Evolutionary conservation across 2,888 invertebrate species (phyloP), one percentile per base, ranked within the genome.

Genomic region (Nomada lathburiana): DNA sequence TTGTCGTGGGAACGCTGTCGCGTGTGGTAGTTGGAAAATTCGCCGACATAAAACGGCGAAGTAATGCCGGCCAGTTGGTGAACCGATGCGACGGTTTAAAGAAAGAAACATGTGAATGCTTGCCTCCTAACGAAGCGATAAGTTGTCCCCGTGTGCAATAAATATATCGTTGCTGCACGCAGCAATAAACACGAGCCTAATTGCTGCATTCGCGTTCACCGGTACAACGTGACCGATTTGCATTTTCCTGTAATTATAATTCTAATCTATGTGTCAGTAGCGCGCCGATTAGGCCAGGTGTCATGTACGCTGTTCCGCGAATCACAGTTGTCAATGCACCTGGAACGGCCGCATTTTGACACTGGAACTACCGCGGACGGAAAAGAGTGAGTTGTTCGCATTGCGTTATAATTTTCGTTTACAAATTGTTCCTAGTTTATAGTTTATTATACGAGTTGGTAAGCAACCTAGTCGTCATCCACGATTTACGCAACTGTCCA

Each of bases 221-320:
- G 36, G 65, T n/a, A 65, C 70, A 69, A 75, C 65, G 55, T 75
- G 78, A 84, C 1, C 78, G 70, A 87, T 86, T 88, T 86, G 84
- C 86, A 87, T 88, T 82, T 86, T 64, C 47, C 70, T 60, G 79
- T 75, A 79, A 88, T 88, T 87, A 87, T 88, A 80, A 82, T 80
- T 82, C 80, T 68, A 60, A 59, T 77, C 74, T 20, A 62, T 47
- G 55, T 13, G 23, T 36, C 69, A 47, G 16, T 44, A 16, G 18
- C 26, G 16, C 20, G 63, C 50, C 67, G 63, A 52, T 73, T 63
- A 60, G 53, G 20, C 55, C 4, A 53, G 59, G 63, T 62, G 68
- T 76, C 68, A 42, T 52, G 53, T 53, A 7, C 36, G 7, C 36
- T 36, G 36, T 36, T 36, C 36, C 36, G 36, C 36, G 36, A 36